Evolutionary conservation across 2,113 vertebrate species (phyloP).

Genomic region (Calyptomena viridis): DNA sequence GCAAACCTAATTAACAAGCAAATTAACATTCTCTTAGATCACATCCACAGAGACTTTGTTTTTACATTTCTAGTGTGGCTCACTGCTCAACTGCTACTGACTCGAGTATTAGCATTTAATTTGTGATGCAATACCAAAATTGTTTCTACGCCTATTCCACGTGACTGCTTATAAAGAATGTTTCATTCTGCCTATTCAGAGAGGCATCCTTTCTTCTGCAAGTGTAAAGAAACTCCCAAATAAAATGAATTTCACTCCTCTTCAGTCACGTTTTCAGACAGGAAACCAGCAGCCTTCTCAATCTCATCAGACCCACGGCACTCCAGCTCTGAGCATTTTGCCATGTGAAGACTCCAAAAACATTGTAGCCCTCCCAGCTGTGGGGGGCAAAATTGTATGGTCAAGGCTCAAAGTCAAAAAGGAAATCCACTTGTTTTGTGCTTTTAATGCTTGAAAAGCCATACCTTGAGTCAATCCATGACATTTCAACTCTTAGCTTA

Average conservation of each 20-base stretch:
- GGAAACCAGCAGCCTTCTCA: not conserved
- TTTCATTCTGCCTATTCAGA: not conserved
- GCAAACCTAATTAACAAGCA: conserved; percentile 33
- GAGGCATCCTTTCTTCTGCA: not conserved
- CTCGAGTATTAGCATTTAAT: not conserved
- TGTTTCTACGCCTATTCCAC: not conserved
- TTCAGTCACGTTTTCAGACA: not conserved
- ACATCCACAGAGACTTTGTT: conserved; percentile 1
- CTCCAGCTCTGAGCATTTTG: not conserved
- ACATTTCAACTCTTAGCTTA: not conserved
- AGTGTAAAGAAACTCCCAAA: not conserved
- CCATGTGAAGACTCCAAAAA: not conserved
- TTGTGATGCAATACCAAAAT: not conserved
- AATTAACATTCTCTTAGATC: conserved; percentile 15
- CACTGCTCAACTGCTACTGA: not conserved
- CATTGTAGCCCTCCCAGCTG: not conserved
- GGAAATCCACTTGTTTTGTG: not conserved
- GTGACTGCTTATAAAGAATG: not conserved
- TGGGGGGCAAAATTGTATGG: not conserved
- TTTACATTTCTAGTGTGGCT: not conserved
- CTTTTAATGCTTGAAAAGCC: not conserved
- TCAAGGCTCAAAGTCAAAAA: not conserved
- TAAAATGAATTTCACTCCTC: not conserved
- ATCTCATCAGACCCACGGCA: not conserved
- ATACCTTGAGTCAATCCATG: accelerated